phyloP scores from a whole-genome alignment of 2,797 vertebrate species.

The Fistularia commersonii region DNA sequence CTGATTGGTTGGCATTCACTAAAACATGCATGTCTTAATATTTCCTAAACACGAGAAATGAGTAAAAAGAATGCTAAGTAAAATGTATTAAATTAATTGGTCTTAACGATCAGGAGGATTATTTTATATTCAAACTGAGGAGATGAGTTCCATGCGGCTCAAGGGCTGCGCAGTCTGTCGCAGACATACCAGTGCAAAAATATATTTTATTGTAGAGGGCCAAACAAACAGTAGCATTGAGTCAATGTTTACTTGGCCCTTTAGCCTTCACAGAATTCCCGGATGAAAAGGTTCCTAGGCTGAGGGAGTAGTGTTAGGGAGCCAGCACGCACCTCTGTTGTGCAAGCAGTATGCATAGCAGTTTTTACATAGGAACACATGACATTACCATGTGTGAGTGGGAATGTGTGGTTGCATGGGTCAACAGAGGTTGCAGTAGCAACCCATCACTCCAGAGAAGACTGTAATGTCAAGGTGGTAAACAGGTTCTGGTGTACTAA shows the following conservation, averaged over 20 bases:
- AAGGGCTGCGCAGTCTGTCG: slow-evolving; percentile 14
- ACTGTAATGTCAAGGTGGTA: slow-evolving; percentile 36
- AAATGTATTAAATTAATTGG: no score
- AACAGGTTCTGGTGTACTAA: slow-evolving; percentile 35
- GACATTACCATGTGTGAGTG: slow-evolving; percentile 47
- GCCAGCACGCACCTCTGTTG: slow-evolving; percentile 48
- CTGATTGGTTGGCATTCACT: slow-evolving; percentile 63
- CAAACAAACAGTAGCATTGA: slow-evolving; percentile 34
- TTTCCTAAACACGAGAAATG: slow-evolving; percentile 55
- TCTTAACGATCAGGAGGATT: slow-evolving; percentile 13
- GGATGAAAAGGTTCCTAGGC: slow-evolving; percentile 46
- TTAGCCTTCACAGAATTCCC: slow-evolving; percentile 61
- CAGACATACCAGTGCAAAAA: slow-evolving; percentile 30
- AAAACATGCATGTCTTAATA: slow-evolving; percentile 56
- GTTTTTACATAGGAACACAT: slow-evolving; percentile 54
- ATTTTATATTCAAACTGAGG: slow-evolving; percentile 9
- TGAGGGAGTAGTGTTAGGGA: slow-evolving; percentile 31
- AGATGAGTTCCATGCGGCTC: no score
- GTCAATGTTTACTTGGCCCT: slow-evolving; percentile 60
- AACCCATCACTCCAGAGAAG: slow-evolving; percentile 17
- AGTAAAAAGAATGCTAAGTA: slow-evolving; percentile 46
- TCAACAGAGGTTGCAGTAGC: slow-evolving; percentile 15
- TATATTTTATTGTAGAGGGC: slow-evolving; percentile 35
- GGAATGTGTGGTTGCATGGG: slow-evolving; percentile 13
- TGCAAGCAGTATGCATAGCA: slow-evolving; percentile 42